phyloP scores from a whole-genome alignment of 2,888 invertebrate genomes.

The Antheraea assamensis region DNA sequence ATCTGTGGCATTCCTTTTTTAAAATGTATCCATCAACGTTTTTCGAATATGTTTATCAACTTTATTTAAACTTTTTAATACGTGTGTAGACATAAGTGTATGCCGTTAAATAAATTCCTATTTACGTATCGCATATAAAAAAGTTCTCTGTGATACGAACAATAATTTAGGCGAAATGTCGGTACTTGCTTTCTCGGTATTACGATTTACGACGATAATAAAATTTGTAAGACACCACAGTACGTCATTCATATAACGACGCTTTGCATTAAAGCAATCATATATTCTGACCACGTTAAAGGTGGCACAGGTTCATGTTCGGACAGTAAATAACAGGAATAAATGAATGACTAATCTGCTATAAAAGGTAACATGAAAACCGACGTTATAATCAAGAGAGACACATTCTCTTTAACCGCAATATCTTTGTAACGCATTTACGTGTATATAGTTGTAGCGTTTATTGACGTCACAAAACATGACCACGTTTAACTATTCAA shows the following conservation, averaged over 20 bases:
- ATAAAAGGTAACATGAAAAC: conserved; percentile 19
- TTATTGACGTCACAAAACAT: not conserved
- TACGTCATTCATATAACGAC: conserved; percentile 11
- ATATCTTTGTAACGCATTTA: not conserved
- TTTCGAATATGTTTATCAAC: too few relatives aligned
- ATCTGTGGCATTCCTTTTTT: too few relatives aligned
- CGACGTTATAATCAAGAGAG: conserved; percentile 3
- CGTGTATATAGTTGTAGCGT: not conserved
- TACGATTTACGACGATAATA: not conserved
- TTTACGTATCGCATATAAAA: not conserved
- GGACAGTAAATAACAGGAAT: conserved; percentile 35
- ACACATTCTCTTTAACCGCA: not conserved
- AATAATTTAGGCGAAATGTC: not conserved
- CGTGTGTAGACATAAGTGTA: not conserved
- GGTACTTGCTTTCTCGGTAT: not conserved
- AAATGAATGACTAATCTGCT: conserved; percentile 20
- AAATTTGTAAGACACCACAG: not conserved
- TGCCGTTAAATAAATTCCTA: not conserved
- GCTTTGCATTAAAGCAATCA: conserved; percentile 17
- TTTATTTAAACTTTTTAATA: not conserved
- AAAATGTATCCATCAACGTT: too few relatives aligned
- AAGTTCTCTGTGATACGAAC: not conserved
- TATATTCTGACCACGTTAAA: conserved; percentile 31
- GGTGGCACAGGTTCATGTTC: conserved; percentile 32
- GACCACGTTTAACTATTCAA: not conserved